phyloP scores from a whole-genome alignment of 2,888 invertebrate genomes.

The Cryptophagus acutangulus region DNA sequence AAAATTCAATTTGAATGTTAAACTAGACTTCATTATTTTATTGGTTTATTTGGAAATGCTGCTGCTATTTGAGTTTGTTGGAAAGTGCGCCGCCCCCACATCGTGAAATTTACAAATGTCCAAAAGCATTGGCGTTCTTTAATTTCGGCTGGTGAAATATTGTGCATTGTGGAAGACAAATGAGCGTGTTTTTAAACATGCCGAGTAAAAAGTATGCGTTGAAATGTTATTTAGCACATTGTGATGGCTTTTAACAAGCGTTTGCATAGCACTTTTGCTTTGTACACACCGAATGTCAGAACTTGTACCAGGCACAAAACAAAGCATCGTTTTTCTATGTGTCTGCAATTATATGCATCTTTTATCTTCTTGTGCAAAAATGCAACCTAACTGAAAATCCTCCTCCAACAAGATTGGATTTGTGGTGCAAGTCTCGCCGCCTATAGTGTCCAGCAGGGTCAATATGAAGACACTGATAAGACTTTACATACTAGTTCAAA shows the following conservation, averaged over 20 bases:
- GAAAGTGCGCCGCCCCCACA: too few species aligned
- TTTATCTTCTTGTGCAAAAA: too few species aligned
- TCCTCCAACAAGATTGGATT: too few species aligned
- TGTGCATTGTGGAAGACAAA: slow-evolving; percentile 35
- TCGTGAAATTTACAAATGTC: slow-evolving; percentile 18
- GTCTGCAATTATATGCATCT: slow-evolving; percentile 24
- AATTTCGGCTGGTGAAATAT: slow-evolving; percentile 31
- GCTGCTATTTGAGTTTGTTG: slow-evolving; percentile 1
- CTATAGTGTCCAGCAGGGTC: too few species aligned
- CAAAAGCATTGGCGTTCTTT: slow-evolving; percentile 21
- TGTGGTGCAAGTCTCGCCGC: too few species aligned
- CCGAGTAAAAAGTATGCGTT: slow-evolving; percentile 30
- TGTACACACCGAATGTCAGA: slow-evolving; percentile 23
- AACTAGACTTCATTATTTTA: slow-evolving; percentile 6
- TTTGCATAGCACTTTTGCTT: slow-evolving; percentile 26
- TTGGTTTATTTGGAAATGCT: not conserved
- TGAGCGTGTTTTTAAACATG: slow-evolving; percentile 32
- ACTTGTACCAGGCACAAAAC: slow-evolving; percentile 21
- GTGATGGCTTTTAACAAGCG: slow-evolving; percentile 33
- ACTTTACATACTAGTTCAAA: too few species aligned
- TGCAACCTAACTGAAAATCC: too few species aligned
- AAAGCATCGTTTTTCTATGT: slow-evolving; percentile 19
- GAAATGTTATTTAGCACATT: slow-evolving; percentile 37
- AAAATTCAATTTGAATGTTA: too few species aligned
- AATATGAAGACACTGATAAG: too few species aligned